Evolutionary conservation across 2,888 invertebrate species (phyloP), one percentile per base, ranked within the genome.

Genomic region (Melieria omissa): DNA sequence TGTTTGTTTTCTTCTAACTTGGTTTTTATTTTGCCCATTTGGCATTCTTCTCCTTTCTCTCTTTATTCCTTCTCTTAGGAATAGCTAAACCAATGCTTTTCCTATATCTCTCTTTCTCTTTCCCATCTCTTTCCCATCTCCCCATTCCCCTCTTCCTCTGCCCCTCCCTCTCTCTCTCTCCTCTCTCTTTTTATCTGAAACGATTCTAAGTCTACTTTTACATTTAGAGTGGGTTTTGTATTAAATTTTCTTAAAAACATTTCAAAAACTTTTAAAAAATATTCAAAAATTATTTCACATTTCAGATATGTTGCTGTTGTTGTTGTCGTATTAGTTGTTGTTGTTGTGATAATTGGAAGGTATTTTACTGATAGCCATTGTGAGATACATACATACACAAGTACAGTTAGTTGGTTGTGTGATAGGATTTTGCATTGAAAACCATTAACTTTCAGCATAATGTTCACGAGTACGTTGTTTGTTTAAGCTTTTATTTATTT

Each of bases 351-450:
- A 44, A 46, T 65, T 82, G 84, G 84, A 83, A 84, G 82, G 83
- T 82, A 81, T 77, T 76, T 78, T 80, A 82, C 83, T 83, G 83
- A 83, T 81, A 84, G 83, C 80, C 76, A 75, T 77, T 77, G 76
- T 76, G 71, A 73, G 73, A 72, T 77, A 75, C 75, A 64, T 63
- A 66, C 71, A 45, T 69, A 57, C 52, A 54, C 41, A 61, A 52
- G 16, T 54, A 29, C 42, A 60, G 55, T 52, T 60, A 14, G 44
- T 60, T 54, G 42, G 29, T 61, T n/a, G 47, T 42, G 9, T 14
- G 46, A 54, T 52, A 61, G 65, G 41, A 58, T 46, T 29, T 46
- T 29, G 29, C 29, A 29, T 29, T 52, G 14, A 41, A 49, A 6
- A n/a, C 10, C 7, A 44, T 41, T 41, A 58, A 6, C 44, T 61